phyloP scores from a whole-genome alignment of 2,797 vertebrate species.

The Pseudotriccus pelzelni region DNA sequence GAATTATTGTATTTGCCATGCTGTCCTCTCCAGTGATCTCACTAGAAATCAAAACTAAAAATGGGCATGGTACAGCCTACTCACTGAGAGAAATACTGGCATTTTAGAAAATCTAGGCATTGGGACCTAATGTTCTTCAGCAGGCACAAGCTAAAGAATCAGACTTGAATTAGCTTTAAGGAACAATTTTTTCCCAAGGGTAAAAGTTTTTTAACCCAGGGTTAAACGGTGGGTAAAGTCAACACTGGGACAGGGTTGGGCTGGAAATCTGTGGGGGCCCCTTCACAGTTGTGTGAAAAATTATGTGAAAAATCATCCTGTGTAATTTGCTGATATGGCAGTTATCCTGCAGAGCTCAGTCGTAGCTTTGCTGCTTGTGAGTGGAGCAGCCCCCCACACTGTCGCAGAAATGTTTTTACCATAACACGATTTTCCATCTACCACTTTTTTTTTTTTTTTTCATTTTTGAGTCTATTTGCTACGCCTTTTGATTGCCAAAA shows the following conservation, averaged over 20 bases:
- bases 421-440: not conserved
- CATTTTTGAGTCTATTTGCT: not conserved
- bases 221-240: no score
- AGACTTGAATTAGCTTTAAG: not conserved
- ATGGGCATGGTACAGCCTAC: not conserved
- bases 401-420: not conserved
- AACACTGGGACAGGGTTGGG: not conserved
- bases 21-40: not conserved
- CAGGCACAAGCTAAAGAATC: not conserved
- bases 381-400: not conserved
- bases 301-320: not conserved
- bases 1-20: not conserved
- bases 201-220: not conserved
- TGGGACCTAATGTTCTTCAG: not conserved
- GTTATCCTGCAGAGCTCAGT: not conserved
- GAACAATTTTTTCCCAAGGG: not conserved
- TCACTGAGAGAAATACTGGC: not conserved
- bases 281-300: fast-evolving
- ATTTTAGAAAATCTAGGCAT: not conserved
- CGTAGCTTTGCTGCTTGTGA: not conserved
- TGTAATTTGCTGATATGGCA: not conserved
- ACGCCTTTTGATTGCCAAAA: not conserved
- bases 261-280: not conserved
- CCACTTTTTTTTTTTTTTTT: not conserved
- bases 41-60: not conserved